These are phyloP conservation scores for Alaudala cheleensis DNA, from an alignment of 2,113 vertebrate species.

Conservation along the genomic window DNA sequence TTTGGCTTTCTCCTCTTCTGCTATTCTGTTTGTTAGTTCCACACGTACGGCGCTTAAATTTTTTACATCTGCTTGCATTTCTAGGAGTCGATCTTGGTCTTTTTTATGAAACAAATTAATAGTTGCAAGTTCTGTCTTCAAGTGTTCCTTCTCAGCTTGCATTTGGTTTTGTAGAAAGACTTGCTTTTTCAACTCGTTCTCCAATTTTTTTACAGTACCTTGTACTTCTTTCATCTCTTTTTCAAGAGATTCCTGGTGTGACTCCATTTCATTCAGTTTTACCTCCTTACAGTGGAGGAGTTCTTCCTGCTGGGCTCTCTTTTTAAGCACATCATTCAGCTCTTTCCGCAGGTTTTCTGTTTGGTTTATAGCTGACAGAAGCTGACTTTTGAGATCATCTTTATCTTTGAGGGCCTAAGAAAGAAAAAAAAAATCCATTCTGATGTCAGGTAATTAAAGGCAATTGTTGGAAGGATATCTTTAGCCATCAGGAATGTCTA, in stretches of 20 bases:
- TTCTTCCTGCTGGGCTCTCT: constrained; percentile 86
- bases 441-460: background rate
- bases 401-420: constrained; percentile 83
- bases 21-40: constrained; percentile 77
- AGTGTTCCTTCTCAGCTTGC: constrained; percentile 78
- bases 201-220: constrained; percentile 73
- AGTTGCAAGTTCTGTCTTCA: constrained; percentile 73
- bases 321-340: constrained; percentile 81
- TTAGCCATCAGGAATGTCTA: background rate
- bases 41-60: constrained; percentile 77
- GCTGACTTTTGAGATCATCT: constrained; percentile 80
- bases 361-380: constrained; percentile 82
- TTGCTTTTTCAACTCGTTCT: constrained; percentile 78
- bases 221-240: constrained; percentile 80
- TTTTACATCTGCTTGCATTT: constrained; percentile 82
- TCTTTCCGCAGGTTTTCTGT: constrained; percentile 84
- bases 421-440: background rate
- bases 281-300: constrained; percentile 82
- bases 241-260: constrained; percentile 79
- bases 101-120: constrained; percentile 69
- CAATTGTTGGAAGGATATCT: background rate
- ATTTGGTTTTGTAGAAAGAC: constrained; percentile 70
- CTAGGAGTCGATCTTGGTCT: constrained; percentile 74
- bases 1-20: constrained; percentile 79
- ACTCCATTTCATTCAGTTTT: constrained; percentile 80